Conservation (phyloP, 2,888 invertebrate genomes). For the Drosophila stalkeri region DNA sequence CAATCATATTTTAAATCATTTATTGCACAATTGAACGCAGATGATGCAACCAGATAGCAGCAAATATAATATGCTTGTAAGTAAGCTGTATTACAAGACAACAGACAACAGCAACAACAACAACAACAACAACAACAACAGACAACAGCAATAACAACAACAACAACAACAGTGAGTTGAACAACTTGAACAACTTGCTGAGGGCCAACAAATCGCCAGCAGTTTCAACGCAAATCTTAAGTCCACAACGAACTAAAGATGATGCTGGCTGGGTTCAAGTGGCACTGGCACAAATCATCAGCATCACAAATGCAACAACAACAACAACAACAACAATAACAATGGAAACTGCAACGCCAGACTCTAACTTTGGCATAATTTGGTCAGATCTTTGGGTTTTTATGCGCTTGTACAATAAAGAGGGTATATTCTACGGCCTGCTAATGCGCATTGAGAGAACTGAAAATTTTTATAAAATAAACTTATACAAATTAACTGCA, state of each 20-base stretch:
- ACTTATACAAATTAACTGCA: no score
- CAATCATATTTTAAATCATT: constrained; percentile 52
- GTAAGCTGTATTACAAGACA: constrained; percentile 40
- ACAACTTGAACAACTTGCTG: constrained; percentile 29
- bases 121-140: constrained; percentile 12
- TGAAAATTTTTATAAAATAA: background rate
- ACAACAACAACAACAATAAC: constrained; percentile 13
- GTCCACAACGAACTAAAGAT: constrained; percentile 24
- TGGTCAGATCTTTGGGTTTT: constrained; percentile 50
- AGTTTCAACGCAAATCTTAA: constrained; percentile 26
- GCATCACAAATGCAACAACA: constrained; percentile 23
- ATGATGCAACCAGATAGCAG: constrained; percentile 51
- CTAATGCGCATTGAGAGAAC: background rate
- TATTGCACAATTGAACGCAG: constrained; percentile 56
- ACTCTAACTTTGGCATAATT: constrained; percentile 67
- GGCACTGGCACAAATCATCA: constrained; percentile 67
- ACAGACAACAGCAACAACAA: constrained; percentile 18
- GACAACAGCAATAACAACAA: constrained; percentile 8
- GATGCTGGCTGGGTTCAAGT: constrained; percentile 62
- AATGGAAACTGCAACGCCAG: constrained; percentile 37
- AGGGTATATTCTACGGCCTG: background rate
- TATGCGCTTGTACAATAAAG: background rate
- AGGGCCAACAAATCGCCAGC: constrained; percentile 50
- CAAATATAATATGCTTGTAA: constrained; percentile 17
- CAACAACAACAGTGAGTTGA: constrained; percentile 1